Evolutionary conservation across 2,888 invertebrate genomes (phyloP), one percentile per base, ranked within the genome.

Genomic region (Erebia ligea): DNA sequence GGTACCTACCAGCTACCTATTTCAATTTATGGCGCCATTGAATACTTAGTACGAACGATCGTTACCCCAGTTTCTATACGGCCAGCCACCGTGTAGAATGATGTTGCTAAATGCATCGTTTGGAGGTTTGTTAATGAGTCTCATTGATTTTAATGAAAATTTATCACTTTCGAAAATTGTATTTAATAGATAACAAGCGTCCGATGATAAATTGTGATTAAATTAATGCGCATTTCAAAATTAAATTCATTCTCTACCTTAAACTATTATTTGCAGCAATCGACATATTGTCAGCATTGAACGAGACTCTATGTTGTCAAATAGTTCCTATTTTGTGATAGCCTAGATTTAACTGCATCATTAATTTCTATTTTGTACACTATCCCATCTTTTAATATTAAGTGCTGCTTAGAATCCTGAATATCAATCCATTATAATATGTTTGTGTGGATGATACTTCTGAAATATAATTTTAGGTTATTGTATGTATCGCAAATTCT

Each of bases 1-100:
- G 15, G 17, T 54, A 54, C 19, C 10, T 54, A 50, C 50, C 15
- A 34, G 34, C 34, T n/a, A 8, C 50, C 50, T 50, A 86, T 83
- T 88, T 86, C 86, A 89, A 91, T 91, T 91, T 90, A 88, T 82
- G 79, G 89, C 85, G 83, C 88, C 90, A 87, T 88, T 89, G 88
- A 85, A 81, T 84, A 81, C 82, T 79, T 80, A 83, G 79, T 83
- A 76, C 78, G 78, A 78, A 78, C 77, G 77, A 81, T 84, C 84
- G 86, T 89, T 89, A 89, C 81, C 88, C 90, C 79, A 88, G 85
- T 81, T 90, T 79, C 78, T 78, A 76, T 63, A 57, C 54, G 54
- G 54, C 19, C 54, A 19, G 19, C 67, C 65, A 57, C 57, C 68
- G 63, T 65, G 69, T 67, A 45, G 67, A 71, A 73, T 62, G 61